Evolutionary conservation across 1,140 invertebrate species (phyloP), one percentile per base, ranked within the genome.

Genomic region (Bombus fervidus): DNA sequence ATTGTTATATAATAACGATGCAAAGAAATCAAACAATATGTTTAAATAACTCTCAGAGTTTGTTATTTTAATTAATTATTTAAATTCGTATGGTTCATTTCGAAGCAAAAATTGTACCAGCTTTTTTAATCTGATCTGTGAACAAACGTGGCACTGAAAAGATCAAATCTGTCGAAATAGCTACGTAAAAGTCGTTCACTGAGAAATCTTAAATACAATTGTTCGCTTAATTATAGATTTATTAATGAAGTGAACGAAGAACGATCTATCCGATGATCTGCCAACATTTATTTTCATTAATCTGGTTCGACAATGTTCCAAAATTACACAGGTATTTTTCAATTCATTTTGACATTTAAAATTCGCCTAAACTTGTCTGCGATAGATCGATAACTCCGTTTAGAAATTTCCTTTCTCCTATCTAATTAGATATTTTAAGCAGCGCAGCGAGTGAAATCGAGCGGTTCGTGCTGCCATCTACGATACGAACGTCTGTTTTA

Each of bases 381-480:
- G 37, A 43, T 4, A 81, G 25, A 41, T 69, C 25, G n/a, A 64
- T 64, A 66, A 3, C 25, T 75, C 68, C 34, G 69, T 75, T 73
- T 64, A n/a, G 31, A 12, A 43, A 72, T 83, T 76, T 64, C 13
- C 39, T 34, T 72, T 72, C 31, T 18, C 28, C 18, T 37, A 53
- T 34, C 77, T 80, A 75, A 77, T 86, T 77, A 53, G 5, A 22
- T 22, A 62, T 59, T 76, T 39, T 34, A n/a, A 39, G n/a, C 39
- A 25, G 57, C 53, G 69, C 43, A 18, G 57, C 53, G 64, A 80
- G 73, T 68, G 71, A 73, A 87, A 75, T 39, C 64, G 57, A 68
- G 47, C 59, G 86, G 15, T 64, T 62, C 43, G 89, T 90, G 88
- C 88, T 87, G 89, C 89, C 89, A 90, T 87, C 89, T 90, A 72